These are phyloP conservation scores for Siphonodentalium dalli DNA, from an alignment of 2,888 invertebrate genomes.

Conservation along the genomic window DNA sequence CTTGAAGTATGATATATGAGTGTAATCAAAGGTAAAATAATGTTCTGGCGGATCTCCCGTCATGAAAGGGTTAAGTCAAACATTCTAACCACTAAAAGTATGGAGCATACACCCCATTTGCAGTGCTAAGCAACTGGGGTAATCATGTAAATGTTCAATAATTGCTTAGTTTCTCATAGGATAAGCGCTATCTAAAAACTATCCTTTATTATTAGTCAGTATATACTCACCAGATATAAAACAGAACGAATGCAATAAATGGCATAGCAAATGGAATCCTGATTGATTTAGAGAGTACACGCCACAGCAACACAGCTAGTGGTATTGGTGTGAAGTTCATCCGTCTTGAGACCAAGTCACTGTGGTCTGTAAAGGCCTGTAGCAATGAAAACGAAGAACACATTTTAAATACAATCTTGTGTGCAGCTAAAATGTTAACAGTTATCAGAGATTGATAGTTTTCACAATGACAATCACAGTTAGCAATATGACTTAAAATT, in stretches of 20 bases:
- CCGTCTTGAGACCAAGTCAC: conserved; percentile 91
- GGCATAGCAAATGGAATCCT: conserved; percentile 76
- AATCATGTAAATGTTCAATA: no score
- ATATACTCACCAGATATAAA: conserved; percentile 74
- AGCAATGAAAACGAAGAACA: conserved; percentile 13
- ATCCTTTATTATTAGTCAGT: no score
- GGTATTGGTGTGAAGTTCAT: conserved; percentile 99
- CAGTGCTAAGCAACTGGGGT: no score
- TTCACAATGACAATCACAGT: no score
- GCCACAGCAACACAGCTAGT: conserved; percentile 87
- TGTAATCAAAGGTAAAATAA: no score
- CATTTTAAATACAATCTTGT: background rate
- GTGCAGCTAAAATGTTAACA: background rate
- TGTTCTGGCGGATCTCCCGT: no score
- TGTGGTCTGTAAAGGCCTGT: conserved; percentile 92
- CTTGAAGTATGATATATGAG: no score
- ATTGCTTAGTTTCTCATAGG: no score
- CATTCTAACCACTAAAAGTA: background rate
- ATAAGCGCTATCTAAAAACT: no score
- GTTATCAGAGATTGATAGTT: no score
- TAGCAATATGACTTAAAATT: no score
- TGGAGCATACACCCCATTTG: no score
- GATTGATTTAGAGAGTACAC: conserved; percentile 85
- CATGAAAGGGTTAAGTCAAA: background rate
- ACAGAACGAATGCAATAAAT: conserved; percentile 76